phyloP scores from a whole-genome alignment of 2,888 invertebrate genomes.

The Pterostichus niger region DNA sequence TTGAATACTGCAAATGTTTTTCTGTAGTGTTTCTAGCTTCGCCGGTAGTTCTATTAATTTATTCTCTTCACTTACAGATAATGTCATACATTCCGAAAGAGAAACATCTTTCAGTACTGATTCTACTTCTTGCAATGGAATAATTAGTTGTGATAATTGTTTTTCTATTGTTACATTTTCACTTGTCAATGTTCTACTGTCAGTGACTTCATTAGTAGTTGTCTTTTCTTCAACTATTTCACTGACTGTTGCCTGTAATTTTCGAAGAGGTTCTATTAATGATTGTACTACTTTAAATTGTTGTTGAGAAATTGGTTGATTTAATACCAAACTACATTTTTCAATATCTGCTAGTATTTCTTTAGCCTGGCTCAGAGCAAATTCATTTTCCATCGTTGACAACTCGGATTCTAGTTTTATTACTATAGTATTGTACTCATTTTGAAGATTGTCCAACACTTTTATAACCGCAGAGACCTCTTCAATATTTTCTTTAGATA shows the following conservation, averaged over 20 bases:
- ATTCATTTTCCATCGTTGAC: conserved; percentile 48
- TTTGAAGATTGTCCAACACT: conserved; percentile 53
- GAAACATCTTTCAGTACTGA: conserved; percentile 48
- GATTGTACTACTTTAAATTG: conserved; percentile 54
- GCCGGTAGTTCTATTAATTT: conserved; percentile 25
- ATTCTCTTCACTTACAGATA: conserved; percentile 48
- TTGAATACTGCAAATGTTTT: conserved; percentile 56
- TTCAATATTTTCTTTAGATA: conserved; percentile 27
- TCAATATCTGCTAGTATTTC: conserved; percentile 57
- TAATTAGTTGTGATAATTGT: conserved; percentile 7
- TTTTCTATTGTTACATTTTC: conserved; percentile 26
- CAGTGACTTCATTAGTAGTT: conserved; percentile 22
- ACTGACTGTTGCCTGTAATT: conserved; percentile 54
- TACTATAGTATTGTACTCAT: conserved; percentile 25
- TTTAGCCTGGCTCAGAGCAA: conserved; percentile 33
- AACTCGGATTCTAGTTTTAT: conserved; percentile 42
- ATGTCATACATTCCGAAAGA: conserved; percentile 35
- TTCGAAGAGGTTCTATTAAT: conserved; percentile 49
- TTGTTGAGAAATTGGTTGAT: conserved; percentile 55
- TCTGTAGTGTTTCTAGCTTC: conserved; percentile 51
- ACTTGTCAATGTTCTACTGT: conserved; percentile 11
- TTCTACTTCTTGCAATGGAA: conserved; percentile 56
- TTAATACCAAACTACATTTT: conserved; percentile 43
- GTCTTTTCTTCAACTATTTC: conserved; percentile 31
- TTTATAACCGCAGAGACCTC: conserved; percentile 47